A percentile compares a stretch with the other conserved stretches of the same genome.
Conservation (phyloP, 2,113 vertebrate species). For the Myanophis thanlyinensis region DNA sequence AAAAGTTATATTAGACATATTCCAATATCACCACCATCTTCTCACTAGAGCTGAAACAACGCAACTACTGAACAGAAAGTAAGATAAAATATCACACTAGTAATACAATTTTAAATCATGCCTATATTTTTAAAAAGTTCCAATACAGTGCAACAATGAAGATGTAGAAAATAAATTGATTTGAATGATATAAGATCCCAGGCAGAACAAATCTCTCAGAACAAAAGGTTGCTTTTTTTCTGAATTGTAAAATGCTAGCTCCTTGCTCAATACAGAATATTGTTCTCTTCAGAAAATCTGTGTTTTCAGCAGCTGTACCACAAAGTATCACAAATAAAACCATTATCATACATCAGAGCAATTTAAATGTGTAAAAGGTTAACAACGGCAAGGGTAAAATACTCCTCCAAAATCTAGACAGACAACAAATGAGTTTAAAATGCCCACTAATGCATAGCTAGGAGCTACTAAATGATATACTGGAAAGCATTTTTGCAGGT, state of each 20-base stretch:
- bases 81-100: slow-evolving; percentile 5
- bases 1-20: neutral
- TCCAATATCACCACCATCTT: neutral
- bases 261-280: slow-evolving; percentile 17
- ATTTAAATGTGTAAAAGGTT: slow-evolving; percentile 32
- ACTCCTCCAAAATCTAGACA: slow-evolving; percentile 36
- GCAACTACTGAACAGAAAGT: neutral
- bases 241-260: slow-evolving; percentile 3
- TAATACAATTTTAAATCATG: slow-evolving; percentile 13
- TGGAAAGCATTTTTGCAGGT: slow-evolving; percentile 69
- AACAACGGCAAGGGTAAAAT: slow-evolving; percentile 31
- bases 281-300: slow-evolving; percentile 41
- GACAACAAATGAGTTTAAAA: slow-evolving; percentile 45
- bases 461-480: slow-evolving; percentile 67
- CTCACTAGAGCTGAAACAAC: neutral
- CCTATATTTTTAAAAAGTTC: slow-evolving; percentile 6
- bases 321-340: slow-evolving; percentile 50
- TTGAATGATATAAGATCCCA: slow-evolving; percentile 29
- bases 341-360: slow-evolving; percentile 48
- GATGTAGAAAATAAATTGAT: slow-evolving; percentile 4
- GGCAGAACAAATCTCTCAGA: slow-evolving; percentile 21
- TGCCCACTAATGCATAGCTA: slow-evolving; percentile 66
- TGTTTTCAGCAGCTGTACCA: slow-evolving; percentile 29
- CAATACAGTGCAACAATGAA: slow-evolving; percentile 10
- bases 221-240: slow-evolving; percentile 47